Base-by-base conservation (phyloP, 2,888 invertebrate species). In the Eugnorisma glareosa region DNA sequence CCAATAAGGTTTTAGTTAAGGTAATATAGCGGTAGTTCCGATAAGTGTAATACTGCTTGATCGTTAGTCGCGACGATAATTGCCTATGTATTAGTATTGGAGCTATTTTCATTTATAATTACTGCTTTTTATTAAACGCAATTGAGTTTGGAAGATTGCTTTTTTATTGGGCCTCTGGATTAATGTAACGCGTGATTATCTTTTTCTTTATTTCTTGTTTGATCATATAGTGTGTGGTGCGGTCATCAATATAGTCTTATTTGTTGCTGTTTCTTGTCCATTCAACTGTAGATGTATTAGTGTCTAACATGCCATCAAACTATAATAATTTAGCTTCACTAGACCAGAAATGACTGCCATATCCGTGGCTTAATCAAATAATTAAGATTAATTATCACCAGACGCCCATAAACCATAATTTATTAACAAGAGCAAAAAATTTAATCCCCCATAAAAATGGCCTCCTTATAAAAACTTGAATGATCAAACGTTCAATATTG, bases 11-110 rank as follows among this genome's bases (percentile, higher is more conserved):
- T 84, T 84, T 82, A 86, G 82, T 86, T 86, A 73, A 85, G 82
- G 83, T 79, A 81, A 83, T 83, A 83, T 69, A 68, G 71, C 71
- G 71, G 84, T 84, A 78, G 81, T 90, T 86, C 86, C 77, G 89
- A 91, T 91, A 91, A 89, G 89, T 89, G 86, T 90, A 88, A 90
- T 90, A 87, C 86, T 83, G 81, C 77, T 89, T 87, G 89, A 90
- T 90, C 83, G 87, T 89, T 91, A 89, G 90, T 87, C 81, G 83
- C 82, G 86, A 88, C 86, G 88, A 86, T 90, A 90, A 90, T 88
- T 89, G 88, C 80, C 57, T 81, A 85, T 79, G 80, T 82, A 83
- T 89, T 85, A 79, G 78, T 83, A 87, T 85, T 82, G 83, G 59
- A 83, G 79, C 80, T 40, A 81, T 85, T 88, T 83, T 81, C 85